These are phyloP conservation scores for Osmerus eperlanus DNA, from an alignment of 2,113 vertebrate species.

Conservation along the genomic window DNA sequence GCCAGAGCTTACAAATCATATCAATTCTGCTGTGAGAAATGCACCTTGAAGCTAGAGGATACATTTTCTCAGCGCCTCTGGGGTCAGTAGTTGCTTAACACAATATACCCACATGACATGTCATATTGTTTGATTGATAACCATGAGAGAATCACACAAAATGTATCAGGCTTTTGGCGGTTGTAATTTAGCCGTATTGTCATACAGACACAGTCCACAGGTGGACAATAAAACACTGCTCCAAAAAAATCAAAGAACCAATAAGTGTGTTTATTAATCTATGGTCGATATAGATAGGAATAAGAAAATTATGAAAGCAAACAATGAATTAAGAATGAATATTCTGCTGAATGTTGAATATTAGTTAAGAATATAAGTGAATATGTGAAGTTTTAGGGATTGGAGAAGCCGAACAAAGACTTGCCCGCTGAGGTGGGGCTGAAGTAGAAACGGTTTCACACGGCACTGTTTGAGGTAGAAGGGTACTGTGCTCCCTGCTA, in stretches of 20 bases:
- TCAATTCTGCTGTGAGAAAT: conserved; percentile 36
- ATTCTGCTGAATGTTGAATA: too few relatives aligned
- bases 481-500: conserved; percentile 6
- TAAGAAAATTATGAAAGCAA: too few relatives aligned
- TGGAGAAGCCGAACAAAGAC: too few relatives aligned
- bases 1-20: conserved; percentile 26
- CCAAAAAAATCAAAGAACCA: too few relatives aligned
- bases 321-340: too few relatives aligned
- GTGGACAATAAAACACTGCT: too few relatives aligned
- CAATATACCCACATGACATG: conserved; percentile 3
- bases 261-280: too few relatives aligned
- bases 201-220: not conserved
- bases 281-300: too few relatives aligned
- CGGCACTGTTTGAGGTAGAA: not conserved
- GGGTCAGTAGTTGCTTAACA: conserved; percentile 20
- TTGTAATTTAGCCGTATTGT: not conserved
- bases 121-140: conserved; percentile 24
- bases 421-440: not conserved
- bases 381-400: too few relatives aligned
- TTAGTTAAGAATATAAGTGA: too few relatives aligned
- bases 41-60: conserved; percentile 5
- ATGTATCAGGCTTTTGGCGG: not conserved
- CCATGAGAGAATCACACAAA: conserved; percentile 5
- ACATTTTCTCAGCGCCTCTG: conserved; percentile 21
- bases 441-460: not conserved